phyloP scores from a whole-genome alignment of 1,140 invertebrate genomes.

The Drosophila lacteicornis region DNA sequence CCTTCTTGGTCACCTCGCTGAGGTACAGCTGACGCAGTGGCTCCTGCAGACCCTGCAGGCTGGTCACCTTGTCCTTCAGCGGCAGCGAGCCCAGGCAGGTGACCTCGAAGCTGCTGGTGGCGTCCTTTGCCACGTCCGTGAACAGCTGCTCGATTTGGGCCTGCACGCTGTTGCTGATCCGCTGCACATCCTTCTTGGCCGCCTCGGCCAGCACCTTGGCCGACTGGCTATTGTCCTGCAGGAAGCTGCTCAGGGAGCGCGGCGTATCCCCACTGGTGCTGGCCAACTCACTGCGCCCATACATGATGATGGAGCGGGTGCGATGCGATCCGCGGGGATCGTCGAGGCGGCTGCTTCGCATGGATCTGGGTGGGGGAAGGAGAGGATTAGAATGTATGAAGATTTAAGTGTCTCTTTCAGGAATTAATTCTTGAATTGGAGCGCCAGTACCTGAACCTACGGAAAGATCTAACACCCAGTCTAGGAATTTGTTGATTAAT shows the following conservation, averaged over 20 bases:
- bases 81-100: slow-evolving; percentile 93
- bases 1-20: slow-evolving; percentile 68
- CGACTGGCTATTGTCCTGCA: slow-evolving; percentile 69
- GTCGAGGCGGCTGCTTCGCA: slow-evolving; percentile 79
- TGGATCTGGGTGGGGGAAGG: slow-evolving; percentile 59
- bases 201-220: slow-evolving; percentile 74
- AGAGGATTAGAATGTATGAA: background rate
- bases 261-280: slow-evolving; percentile 71
- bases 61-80: slow-evolving; percentile 91
- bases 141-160: slow-evolving; percentile 94
- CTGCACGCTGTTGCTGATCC: slow-evolving; percentile 91
- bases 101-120: slow-evolving; percentile 88
- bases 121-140: slow-evolving; percentile 90
- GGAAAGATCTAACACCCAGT: too few relatives aligned
- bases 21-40: slow-evolving; percentile 93
- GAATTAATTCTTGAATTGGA: background rate
- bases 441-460: too few relatives aligned
- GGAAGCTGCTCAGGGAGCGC: slow-evolving; percentile 73
- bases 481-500: too few relatives aligned
- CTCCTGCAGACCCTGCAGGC: slow-evolving; percentile 91
- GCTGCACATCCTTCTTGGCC: slow-evolving; percentile 78
- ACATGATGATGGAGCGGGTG: slow-evolving; percentile 84
- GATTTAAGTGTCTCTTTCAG: background rate
- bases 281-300: slow-evolving; percentile 83
- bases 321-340: slow-evolving; percentile 83